Evolutionary conservation across 2,888 invertebrate species (phyloP).

Genomic region (Meteorus colon): DNA sequence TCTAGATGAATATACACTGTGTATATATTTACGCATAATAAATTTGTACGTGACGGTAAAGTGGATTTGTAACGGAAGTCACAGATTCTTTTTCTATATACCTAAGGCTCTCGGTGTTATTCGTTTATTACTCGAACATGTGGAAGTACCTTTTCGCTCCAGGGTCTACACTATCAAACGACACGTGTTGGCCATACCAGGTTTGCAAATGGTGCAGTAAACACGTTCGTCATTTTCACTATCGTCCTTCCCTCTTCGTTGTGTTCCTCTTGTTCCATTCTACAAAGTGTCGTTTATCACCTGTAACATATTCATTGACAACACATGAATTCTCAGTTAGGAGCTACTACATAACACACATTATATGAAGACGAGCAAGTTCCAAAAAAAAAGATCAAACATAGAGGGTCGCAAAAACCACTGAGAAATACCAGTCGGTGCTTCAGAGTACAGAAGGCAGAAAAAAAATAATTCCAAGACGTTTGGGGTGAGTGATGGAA

Average conservation of each 20-base stretch:
- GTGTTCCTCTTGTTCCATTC: background rate
- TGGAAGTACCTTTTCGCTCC: slow-evolving; percentile 41
- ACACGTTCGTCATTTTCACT: slow-evolving; percentile 27
- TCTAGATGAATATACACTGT: background rate
- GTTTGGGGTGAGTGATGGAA: background rate
- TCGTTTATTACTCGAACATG: slow-evolving; percentile 35
- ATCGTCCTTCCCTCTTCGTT: background rate
- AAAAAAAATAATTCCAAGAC: slow-evolving; percentile 6
- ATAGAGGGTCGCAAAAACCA: slow-evolving; percentile 19
- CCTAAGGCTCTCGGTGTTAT: slow-evolving; percentile 7
- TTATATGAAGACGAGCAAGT: background rate
- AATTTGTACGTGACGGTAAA: slow-evolving; percentile 12
- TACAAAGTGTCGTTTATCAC: slow-evolving; percentile 13
- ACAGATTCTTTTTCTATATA: background rate
- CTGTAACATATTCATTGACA: slow-evolving; percentile 10
- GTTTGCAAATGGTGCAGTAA: slow-evolving; percentile 32
- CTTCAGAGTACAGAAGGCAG: background rate
- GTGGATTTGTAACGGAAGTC: slow-evolving; percentile 5
- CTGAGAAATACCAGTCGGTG: slow-evolving; percentile 4
- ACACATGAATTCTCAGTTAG: background rate
- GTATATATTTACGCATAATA: background rate
- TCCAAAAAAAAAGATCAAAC: background rate
- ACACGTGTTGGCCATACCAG: slow-evolving; percentile 55
- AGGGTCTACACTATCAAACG: slow-evolving; percentile 41
- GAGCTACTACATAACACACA: background rate